phyloP scores from a whole-genome alignment of 2,113 vertebrate species.

The Zapus hudsonius region DNA sequence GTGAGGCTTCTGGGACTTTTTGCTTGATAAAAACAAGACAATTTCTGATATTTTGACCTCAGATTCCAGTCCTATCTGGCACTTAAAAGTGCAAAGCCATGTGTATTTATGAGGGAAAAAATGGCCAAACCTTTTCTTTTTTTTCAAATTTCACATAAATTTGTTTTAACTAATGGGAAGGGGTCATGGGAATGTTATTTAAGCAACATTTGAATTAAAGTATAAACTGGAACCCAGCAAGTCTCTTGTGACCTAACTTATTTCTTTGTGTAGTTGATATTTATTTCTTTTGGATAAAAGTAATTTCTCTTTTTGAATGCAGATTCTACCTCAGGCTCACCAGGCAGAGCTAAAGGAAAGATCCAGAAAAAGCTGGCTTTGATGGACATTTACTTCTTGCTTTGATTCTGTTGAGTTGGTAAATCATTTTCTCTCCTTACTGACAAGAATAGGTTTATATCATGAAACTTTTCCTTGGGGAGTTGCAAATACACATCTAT shows the following conservation, averaged over 20 bases:
- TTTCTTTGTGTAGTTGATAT: not conserved
- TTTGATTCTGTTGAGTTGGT: conserved; percentile 19
- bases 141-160: conserved; percentile 25
- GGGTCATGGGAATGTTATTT: not conserved
- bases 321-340: not conserved
- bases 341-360: not conserved
- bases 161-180: conserved; percentile 36
- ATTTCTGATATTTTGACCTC: conserved; percentile 57
- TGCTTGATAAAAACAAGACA: conserved; percentile 43
- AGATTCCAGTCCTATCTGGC: conserved; percentile 49
- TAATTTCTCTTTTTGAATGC: conserved; percentile 18
- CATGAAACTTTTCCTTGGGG: too few relatives aligned
- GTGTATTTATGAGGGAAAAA: conserved; percentile 47
- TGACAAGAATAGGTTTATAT: not conserved
- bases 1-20: conserved; percentile 39
- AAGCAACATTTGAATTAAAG: not conserved
- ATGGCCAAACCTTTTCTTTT: conserved; percentile 8
- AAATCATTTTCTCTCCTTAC: conserved; percentile 3
- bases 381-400: not conserved
- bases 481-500: too few relatives aligned
- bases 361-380: not conserved
- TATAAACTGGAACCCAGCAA: not conserved
- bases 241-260: not conserved
- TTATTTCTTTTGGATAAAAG: conserved; percentile 29
- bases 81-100: conserved; percentile 53